Conservation (phyloP, 1,140 invertebrate species). For the Grapholita molesta region DNA sequence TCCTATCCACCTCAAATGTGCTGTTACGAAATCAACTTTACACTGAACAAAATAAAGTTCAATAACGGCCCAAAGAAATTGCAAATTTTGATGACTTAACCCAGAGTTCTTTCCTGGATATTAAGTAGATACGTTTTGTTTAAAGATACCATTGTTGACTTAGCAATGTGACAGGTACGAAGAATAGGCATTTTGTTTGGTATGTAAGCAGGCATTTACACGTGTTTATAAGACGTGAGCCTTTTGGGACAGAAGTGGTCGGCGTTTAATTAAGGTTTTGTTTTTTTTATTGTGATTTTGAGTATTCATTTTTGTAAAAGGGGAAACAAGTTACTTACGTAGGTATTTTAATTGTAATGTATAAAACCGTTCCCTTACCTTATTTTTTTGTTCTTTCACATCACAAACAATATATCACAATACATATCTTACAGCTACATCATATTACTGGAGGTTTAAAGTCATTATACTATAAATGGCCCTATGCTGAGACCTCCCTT, state of each 20-base stretch:
- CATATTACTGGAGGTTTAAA: too few species aligned
- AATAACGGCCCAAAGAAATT: neutral
- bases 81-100: neutral
- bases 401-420: too few species aligned
- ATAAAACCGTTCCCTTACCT: too few species aligned
- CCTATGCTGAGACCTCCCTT: too few species aligned
- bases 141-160: neutral
- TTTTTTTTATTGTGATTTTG: neutral
- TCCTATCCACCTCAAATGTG: neutral
- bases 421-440: too few species aligned
- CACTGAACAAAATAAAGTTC: neutral
- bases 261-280: neutral
- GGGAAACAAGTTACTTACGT: too few species aligned
- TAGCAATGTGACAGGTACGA: neutral
- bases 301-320: too few species aligned
- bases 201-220: neutral
- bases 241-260: neutral
- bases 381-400: too few species aligned
- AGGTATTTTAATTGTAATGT: too few species aligned
- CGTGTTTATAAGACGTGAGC: neutral
- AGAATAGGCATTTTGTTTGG: neutral
- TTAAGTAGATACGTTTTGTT: neutral
- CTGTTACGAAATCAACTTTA: neutral
- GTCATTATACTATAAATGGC: too few species aligned
- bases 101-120: neutral